These are phyloP conservation scores for Muntiacus muntjak DNA, from an alignment of 2,113 vertebrate species.

Conservation along the genomic window DNA sequence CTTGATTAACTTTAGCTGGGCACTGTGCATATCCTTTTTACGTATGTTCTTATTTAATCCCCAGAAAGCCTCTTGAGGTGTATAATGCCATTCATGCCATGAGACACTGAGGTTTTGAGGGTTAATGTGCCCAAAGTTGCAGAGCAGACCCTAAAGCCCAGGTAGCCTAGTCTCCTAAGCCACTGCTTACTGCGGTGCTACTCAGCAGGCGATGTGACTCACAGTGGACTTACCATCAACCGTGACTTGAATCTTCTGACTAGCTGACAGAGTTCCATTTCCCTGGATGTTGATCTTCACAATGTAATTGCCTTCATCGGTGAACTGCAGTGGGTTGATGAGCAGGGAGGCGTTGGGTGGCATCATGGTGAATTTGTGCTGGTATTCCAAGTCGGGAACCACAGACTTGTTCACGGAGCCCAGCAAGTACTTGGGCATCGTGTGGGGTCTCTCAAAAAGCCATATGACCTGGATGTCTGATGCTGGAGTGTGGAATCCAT, in stretches of 20 bases:
- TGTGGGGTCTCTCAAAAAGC: slow-evolving; percentile 81
- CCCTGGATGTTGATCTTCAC: slow-evolving; percentile 84
- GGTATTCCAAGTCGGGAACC: slow-evolving; percentile 84
- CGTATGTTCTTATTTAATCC: neutral
- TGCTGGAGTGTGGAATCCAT: slow-evolving; percentile 78
- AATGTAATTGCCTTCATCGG: slow-evolving; percentile 85
- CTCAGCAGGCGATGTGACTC: neutral
- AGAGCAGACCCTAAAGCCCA: neutral
- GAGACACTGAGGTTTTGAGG: neutral
- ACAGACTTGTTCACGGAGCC: slow-evolving; percentile 81
- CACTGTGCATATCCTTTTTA: neutral
- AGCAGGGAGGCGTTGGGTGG: slow-evolving; percentile 84
- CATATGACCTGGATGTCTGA: slow-evolving; percentile 86
- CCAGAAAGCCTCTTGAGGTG: neutral
- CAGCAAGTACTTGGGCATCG: slow-evolving; percentile 79
- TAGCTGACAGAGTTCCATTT: slow-evolving; percentile 79
- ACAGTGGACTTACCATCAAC: slow-evolving; percentile 82
- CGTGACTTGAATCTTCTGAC: slow-evolving; percentile 82
- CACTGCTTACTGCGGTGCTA: neutral
- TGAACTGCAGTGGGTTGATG: slow-evolving; percentile 78
- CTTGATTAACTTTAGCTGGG: neutral
- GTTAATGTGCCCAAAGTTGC: neutral
- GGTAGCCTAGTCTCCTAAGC: neutral
- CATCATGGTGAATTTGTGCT: slow-evolving; percentile 82
- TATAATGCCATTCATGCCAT: neutral